Evolutionary conservation across 2,888 invertebrate species (phyloP).

Genomic region (Apamea monoglypha): DNA sequence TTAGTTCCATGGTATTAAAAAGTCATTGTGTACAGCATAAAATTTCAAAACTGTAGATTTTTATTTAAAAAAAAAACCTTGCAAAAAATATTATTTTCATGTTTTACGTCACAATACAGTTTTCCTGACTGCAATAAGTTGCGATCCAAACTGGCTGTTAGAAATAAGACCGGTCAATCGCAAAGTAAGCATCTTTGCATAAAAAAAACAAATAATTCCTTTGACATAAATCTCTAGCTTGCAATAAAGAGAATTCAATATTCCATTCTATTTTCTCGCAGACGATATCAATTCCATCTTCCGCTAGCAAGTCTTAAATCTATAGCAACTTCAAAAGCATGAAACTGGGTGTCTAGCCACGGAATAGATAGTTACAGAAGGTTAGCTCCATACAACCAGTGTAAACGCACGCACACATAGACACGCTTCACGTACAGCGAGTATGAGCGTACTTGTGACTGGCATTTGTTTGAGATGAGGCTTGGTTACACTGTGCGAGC

Average conservation of each 20-base stretch:
- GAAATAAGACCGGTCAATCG: conserved; percentile 1
- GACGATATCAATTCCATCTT: conserved; percentile 44
- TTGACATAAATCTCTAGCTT: conserved; percentile 19
- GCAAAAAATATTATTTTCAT: background rate
- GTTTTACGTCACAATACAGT: background rate
- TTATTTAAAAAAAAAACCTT: too few relatives aligned
- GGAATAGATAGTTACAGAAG: background rate
- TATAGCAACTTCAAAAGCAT: conserved; percentile 36
- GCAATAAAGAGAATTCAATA: conserved; percentile 51
- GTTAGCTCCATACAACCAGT: rapidly evolving
- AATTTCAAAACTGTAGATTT: too few relatives aligned
- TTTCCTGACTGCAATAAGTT: background rate
- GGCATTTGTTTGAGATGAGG: background rate
- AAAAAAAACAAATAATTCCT: background rate
- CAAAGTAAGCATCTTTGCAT: background rate
- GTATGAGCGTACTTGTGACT: background rate
- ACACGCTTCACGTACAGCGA: background rate
- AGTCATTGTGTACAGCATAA: too few relatives aligned
- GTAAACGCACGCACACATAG: too few relatives aligned
- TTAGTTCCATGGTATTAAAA: too few relatives aligned
- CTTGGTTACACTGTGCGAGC: background rate
- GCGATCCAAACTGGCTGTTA: background rate
- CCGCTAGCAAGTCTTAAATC: conserved; percentile 37
- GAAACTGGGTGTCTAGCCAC: conserved; percentile 19
- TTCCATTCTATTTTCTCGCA: conserved; percentile 35